Evolutionary conservation across 2,888 invertebrate species (phyloP), one percentile per base, ranked within the genome.

Genomic region (Xanthorhoe designata): DNA sequence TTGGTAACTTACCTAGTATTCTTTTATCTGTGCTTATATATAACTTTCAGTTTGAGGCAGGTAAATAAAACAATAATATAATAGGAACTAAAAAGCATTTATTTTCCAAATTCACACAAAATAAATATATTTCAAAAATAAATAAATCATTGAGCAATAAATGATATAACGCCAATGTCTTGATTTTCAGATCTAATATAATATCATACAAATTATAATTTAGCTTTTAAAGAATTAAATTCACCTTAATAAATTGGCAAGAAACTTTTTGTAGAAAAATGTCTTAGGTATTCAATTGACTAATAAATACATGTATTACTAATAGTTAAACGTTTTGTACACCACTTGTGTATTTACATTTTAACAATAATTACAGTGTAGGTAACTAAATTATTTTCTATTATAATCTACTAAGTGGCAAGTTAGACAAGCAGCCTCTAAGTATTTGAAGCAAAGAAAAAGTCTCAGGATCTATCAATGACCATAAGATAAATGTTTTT

Each of bases 31-130:
- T n/a, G n/a, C 38, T 13, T 29, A 24, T 5, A 4, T 19, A n/a
- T n/a, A n/a, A n/a, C 13, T 5, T 13, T 4, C 32, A 32, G 32
- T 3, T 32, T 32, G 6, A 3, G 24, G 24, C 6, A 32, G 9
- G 9, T 19, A 53, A 53, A 29, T 29, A 45, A 59, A 52, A 59
- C 5, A 38, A 24, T 24, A 29, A 8, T 38, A 45, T 17, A 10
- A 45, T 59, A 62, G 42, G 29, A 66, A 66, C 58, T 81, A 95
- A 94, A n/a, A 15, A 81, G 90, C 47, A 51, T 66, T 69, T 66
- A 66, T 50, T 63, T 61, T 53, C 97, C 81, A 15, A 32, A 38
- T 9, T 98, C 47, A 62, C 51, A 66, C 50, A 50, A 50, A 69
- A 35, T 50, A 65, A 69, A 62, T 53, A 62, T 56, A 52, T 18